Conservation (phyloP, 2,113 vertebrate genomes). For the Reinhardtius hippoglossoides region DNA sequence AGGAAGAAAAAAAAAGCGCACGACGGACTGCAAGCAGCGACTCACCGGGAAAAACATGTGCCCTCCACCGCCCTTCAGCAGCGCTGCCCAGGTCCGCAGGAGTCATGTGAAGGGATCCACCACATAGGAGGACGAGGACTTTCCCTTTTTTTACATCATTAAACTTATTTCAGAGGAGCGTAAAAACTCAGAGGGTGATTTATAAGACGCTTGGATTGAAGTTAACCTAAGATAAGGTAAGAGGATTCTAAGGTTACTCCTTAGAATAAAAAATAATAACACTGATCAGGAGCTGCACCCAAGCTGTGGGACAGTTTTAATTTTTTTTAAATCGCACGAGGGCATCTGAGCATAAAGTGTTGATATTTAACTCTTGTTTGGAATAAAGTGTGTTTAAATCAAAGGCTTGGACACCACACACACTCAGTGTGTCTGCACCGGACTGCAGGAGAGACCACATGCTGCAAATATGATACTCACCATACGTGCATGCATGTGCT, state of each 20-base stretch:
- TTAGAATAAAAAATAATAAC: neutral
- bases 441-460: conserved; percentile 8
- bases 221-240: conserved; percentile 77
- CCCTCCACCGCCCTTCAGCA: conserved; percentile 58
- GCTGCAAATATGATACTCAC: conserved; percentile 11
- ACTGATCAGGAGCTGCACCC: neutral
- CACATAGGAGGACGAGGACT: conserved; percentile 56
- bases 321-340: conserved; percentile 4
- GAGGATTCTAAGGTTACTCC: conserved; percentile 26
- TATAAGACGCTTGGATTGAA: conserved; percentile 52
- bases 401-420: neutral
- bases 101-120: conserved; percentile 60
- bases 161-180: conserved; percentile 64
- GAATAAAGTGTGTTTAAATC: neutral
- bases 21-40: conserved; percentile 67
- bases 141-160: conserved; percentile 40
- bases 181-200: conserved; percentile 49
- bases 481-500: neutral
- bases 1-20: conserved; percentile 56
- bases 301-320: neutral
- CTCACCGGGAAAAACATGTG: conserved; percentile 81
- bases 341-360: neutral
- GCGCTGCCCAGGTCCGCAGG: conserved; percentile 44
- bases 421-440: conserved; percentile 1
- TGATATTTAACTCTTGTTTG: neutral